Percentiles rank a stretch among this genome's conserved stretches.
These are phyloP conservation scores for Pandemis corylana DNA, from an alignment of 2,888 invertebrate genomes.

Conservation along the genomic window DNA sequence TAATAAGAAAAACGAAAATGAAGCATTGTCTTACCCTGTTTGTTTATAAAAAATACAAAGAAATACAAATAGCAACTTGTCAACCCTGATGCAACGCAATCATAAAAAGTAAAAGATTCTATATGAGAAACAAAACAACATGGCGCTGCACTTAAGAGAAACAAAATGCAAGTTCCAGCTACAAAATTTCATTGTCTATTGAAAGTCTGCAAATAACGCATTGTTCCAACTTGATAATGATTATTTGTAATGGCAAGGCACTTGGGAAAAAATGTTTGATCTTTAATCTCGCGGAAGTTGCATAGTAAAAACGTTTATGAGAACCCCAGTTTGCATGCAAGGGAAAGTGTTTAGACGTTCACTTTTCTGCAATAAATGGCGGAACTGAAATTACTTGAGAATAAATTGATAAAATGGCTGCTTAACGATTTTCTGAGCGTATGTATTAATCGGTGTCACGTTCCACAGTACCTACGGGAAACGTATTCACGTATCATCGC, in stretches of 20 bases:
- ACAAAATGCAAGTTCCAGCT: slow-evolving; percentile 16
- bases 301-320: slow-evolving; percentile 27
- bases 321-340: slow-evolving; percentile 32
- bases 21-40: neutral
- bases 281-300: slow-evolving; percentile 37
- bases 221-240: slow-evolving; percentile 36
- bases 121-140: neutral
- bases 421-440: neutral
- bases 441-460: neutral
- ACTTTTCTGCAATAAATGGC: slow-evolving; percentile 29
- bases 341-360: slow-evolving; percentile 41
- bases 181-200: slow-evolving; percentile 39
- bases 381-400: slow-evolving; percentile 10
- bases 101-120: neutral
- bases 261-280: slow-evolving; percentile 37
- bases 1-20: slow-evolving; percentile 7
- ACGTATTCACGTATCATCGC: no score
- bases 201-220: slow-evolving; percentile 24
- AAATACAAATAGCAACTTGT: neutral
- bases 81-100: neutral
- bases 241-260: slow-evolving; percentile 15
- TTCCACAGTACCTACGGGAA: neutral
- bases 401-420: slow-evolving; percentile 7
- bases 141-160: slow-evolving; percentile 13
- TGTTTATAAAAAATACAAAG: neutral